Evolutionary conservation across 1,140 invertebrate species (phyloP).

Genomic region (Phthorimaea operculella): DNA sequence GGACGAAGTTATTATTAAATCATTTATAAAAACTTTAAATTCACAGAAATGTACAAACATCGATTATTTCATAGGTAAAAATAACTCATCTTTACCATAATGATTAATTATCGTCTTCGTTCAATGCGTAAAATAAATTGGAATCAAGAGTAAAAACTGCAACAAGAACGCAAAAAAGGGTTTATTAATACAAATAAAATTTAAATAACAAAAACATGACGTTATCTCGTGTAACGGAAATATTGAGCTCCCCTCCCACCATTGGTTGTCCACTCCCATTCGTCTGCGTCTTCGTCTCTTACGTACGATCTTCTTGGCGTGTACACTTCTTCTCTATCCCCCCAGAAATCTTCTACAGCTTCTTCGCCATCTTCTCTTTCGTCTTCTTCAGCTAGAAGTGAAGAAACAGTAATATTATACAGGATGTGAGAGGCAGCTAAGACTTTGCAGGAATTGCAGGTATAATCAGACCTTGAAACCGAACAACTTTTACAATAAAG

Average conservation of each 20-base stretch:
- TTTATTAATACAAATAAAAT: slow-evolving; percentile 1
- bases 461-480: too few relatives aligned
- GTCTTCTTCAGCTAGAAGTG: neutral
- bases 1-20: too few relatives aligned
- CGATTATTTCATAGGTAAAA: too few relatives aligned
- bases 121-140: too few relatives aligned
- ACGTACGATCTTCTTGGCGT: slow-evolving; percentile 27
- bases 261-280: slow-evolving; percentile 62
- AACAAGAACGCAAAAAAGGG: neutral
- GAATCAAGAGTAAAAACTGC: neutral
- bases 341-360: slow-evolving; percentile 46
- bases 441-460: too few relatives aligned
- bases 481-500: too few relatives aligned
- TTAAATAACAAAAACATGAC: slow-evolving; percentile 3
- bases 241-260: slow-evolving; percentile 45
- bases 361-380: slow-evolving; percentile 27
- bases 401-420: too few relatives aligned
- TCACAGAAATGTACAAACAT: too few relatives aligned
- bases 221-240: slow-evolving; percentile 49
- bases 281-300: slow-evolving; percentile 48
- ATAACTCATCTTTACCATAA: too few relatives aligned
- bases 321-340: slow-evolving; percentile 33
- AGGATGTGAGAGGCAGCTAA: too few relatives aligned
- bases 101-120: too few relatives aligned
- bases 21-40: too few relatives aligned